phyloP scores from a whole-genome alignment of 2,113 vertebrate genomes.

The Cepphus grylle region DNA sequence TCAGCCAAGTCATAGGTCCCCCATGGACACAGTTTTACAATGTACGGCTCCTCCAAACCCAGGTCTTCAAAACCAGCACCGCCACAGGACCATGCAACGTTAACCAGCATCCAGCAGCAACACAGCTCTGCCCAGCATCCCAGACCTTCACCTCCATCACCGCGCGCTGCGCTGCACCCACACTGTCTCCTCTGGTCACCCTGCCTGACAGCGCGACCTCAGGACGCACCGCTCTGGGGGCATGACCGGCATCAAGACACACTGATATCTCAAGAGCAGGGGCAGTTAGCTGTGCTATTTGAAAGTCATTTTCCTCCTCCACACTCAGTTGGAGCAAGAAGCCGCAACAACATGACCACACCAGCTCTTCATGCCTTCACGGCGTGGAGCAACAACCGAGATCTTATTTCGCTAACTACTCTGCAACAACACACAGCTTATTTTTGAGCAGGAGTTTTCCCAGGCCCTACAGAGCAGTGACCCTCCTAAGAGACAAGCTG shows the following conservation, averaged over 20 bases:
- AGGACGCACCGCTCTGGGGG: neutral
- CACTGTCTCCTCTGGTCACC: neutral
- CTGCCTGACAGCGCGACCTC: neutral
- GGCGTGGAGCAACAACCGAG: rapidly evolving
- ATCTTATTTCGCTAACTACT: neutral
- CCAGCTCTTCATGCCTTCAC: neutral
- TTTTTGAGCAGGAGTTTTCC: neutral
- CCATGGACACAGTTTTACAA: neutral
- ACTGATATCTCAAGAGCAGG: too few species aligned
- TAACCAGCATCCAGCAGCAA: neutral
- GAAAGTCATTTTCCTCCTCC: neutral
- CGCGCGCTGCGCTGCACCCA: rapidly evolving
- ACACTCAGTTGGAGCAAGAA: neutral
- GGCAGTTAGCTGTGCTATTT: neutral
- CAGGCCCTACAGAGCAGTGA: neutral
- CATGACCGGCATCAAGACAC: neutral
- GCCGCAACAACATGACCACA: neutral
- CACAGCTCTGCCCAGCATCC: neutral
- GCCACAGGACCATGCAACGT: rapidly evolving
- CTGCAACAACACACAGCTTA: neutral
- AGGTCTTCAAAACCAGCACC: neutral
- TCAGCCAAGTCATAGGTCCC: neutral
- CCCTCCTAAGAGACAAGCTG: neutral
- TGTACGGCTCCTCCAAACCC: neutral
- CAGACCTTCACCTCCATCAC: neutral